Base-by-base conservation (phyloP, 1,140 invertebrate species). In the Apis laboriosa region DNA sequence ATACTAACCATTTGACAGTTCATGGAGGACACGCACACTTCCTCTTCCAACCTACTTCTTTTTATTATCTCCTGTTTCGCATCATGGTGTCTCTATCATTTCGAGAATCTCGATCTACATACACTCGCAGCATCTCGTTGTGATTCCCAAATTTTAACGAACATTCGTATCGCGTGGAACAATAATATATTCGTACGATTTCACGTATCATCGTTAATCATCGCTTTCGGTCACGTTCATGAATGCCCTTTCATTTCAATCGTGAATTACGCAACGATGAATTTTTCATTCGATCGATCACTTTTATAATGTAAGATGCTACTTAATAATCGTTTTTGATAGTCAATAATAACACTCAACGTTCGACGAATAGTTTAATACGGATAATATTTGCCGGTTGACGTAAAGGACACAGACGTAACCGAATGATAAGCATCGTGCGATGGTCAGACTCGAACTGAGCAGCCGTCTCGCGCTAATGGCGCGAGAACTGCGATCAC, bases 401-500 rank as follows among this genome's bases (percentile, higher is more conserved):
- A 72, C 56, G 73, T 55, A 51, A 66, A 63, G 49, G 49, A 66
- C 74, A 19, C 56, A 21, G n/a, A 51, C 55, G 53, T 15, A 17
- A n/a, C 28, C 21, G 9, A 19, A 0, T 0, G 5, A 84, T 4
- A 13, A n/a, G 1, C 56, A 67, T 67, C 77, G 72, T 77, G 63
- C 56, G 81, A 78, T 81, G 81, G 80, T 87, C 68, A 28, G 34
- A 73, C 60, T 61, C 56, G 73, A 21, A 87, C 86, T 87, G 81
- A 86, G 24, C 67, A 56, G 19, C 51, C 12, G 43, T 28, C 53
- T 21, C 66, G 61, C 75, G 64, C 34, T 28, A 13, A 74, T 17
- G 61, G 21, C 61, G 43, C 78, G 83, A n/a, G 64, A 83, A 28
- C 51, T 68, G 66, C 80, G 12, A 34, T 43, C 75, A 66, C 72